Evolutionary conservation across 2,113 vertebrate species (phyloP).

Genomic region (Theristicus caerulescens): DNA sequence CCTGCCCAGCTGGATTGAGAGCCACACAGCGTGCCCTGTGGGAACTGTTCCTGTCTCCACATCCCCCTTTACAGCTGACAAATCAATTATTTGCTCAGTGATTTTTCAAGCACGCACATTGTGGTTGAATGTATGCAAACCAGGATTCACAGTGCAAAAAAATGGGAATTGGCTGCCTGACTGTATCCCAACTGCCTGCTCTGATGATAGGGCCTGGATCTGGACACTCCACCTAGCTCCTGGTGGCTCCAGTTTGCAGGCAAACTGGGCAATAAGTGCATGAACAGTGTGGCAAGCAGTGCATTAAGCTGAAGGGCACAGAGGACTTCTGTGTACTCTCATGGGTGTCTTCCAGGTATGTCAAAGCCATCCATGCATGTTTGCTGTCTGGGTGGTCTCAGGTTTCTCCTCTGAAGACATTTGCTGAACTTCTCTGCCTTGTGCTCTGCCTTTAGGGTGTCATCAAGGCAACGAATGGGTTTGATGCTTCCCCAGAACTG

Average conservation of each 20-base stretch:
- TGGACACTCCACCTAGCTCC: background rate
- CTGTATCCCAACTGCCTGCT: background rate
- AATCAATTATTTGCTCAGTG: background rate
- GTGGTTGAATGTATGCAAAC: background rate
- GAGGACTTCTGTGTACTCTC: background rate
- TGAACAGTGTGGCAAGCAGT: background rate
- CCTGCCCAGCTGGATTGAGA: background rate
- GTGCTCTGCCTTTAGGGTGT: background rate
- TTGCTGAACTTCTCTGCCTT: background rate
- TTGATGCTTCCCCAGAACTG: background rate
- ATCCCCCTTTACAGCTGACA: background rate
- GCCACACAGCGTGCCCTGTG: background rate
- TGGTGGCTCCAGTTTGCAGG: background rate
- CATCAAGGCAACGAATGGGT: background rate
- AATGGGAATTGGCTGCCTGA: background rate
- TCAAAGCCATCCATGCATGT: background rate
- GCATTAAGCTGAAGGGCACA: background rate
- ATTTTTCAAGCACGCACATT: background rate
- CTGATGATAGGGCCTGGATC: background rate
- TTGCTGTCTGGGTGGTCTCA: background rate
- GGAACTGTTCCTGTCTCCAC: background rate
- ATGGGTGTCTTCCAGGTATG: background rate
- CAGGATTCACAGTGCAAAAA: background rate
- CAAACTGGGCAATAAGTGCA: background rate
- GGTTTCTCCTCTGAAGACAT: background rate